Evolutionary conservation across 2,888 invertebrate species (phyloP), one percentile per base, ranked within the genome.

Genomic region (Imbricaverruca yamaguchii): DNA sequence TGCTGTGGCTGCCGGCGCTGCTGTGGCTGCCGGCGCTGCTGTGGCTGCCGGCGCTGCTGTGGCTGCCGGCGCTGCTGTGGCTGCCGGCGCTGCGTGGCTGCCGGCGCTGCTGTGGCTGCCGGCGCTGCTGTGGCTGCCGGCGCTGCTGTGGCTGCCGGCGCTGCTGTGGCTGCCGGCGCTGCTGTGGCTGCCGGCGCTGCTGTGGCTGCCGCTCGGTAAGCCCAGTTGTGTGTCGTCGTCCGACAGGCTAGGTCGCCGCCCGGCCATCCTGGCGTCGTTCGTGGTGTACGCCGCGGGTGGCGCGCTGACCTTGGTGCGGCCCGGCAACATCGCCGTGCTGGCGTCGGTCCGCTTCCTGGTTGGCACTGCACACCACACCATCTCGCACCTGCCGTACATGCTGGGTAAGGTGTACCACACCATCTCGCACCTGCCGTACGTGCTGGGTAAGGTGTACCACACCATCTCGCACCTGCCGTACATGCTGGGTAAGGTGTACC

Each of bases 331-430:
- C 55, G 25, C 39, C 13, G 81, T 61, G 25, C 83, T 83, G 59
- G n/a, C 80, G 12, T 25, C 67, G 6, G 80, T 83, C 9, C 80
- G 84, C 15, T 79, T 83, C 23, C 67, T 83, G 55, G 81, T 82
- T 1, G 84, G 84, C 6, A 79, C 80, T 21, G 81, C 83, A 0
- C 84, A 84, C 57, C 84, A 84, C 83, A 83, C 83, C 55, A 81
- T 84, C 67, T 69, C 82, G 2, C 84, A 84, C 69, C 82, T 83
- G n/a, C 82, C 83, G 18, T 84, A 82, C 79, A 82, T 84, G 21
- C 77, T 84, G 18, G 84, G 83, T 84, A 59, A 25, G 80, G 23
- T 59, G 23, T 39, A 4, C 53, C n/a, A 82, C 82, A n/a, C 61
- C 61, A 18, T 61, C 61, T 61, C 61, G 18, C 61, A 61, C 18